Base-by-base conservation (phyloP, 1,140 invertebrate genomes). In the Homarus americanus region DNA sequence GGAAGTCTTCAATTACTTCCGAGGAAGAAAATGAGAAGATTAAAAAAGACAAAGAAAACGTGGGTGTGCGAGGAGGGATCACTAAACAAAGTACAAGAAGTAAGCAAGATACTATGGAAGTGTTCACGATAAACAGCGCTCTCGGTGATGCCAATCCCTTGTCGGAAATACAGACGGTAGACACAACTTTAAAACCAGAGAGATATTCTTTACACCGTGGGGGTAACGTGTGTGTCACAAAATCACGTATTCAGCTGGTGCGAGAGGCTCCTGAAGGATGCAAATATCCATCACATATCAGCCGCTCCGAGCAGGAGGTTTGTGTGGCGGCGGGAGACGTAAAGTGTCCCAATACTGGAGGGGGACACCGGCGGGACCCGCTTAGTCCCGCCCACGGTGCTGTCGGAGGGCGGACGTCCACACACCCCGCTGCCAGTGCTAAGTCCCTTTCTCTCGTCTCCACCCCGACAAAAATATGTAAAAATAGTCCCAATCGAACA, bases 341-440 rank as follows among this genome's bases (percentile, higher is more conserved):
- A 12, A 34, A 4, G 34, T 41, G 17, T 20, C 38, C 69, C 10
- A 34, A 38, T 80, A 58, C 34, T 58, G 86, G 17, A 28, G 85
- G 10, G 44, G 58, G 63, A 41, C 49, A n/a, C 75, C 24, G 10
- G 36, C 75, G 49, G 76, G n/a, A 80, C 44, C 36, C 34, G 75
- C 76, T 32, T 69, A 88, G 76, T 88, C 53, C 75, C 63, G 38
- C 75, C 36, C n/a, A n/a, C 53, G 86, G 75, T 15, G 53, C 49
- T 73, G 58, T 36, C 20, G 75, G 75, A 38, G 38, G 58, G 17
- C 44, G 86, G 76, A 79, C 86, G 86, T 75, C 36, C 66, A 34
- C 76, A 32, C 75, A 72, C 34, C 17, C 53, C 9, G 58, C 53
- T 58, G 40, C 82, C 24, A 40, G 82, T 83, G 63, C 36, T 40